Evolutionary conservation across 2,113 vertebrate species (phyloP).

Genomic region (Calypte anna): DNA sequence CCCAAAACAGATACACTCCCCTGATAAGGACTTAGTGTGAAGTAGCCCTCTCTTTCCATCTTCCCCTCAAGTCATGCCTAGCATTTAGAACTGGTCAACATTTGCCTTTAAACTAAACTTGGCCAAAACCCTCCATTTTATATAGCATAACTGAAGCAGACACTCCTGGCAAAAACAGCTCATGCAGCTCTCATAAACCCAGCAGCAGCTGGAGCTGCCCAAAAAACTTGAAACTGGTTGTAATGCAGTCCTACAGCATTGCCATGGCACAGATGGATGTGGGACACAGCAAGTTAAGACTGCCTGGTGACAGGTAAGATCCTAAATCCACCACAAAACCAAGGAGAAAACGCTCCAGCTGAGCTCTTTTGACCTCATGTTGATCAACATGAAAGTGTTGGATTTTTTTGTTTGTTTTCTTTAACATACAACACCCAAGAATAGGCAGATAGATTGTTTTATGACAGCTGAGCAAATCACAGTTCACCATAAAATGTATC

Average conservation of each 20-base stretch:
- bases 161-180: background rate
- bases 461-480: background rate
- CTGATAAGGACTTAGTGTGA: background rate
- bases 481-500: rapidly evolving
- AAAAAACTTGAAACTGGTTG: background rate
- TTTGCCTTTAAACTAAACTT: background rate
- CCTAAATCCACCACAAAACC: background rate
- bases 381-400: background rate
- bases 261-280: background rate
- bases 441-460: background rate
- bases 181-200: background rate
- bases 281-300: background rate
- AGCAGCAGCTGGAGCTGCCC: background rate
- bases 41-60: background rate
- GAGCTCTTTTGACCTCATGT: background rate
- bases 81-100: background rate
- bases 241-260: background rate
- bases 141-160: background rate
- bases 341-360: background rate
- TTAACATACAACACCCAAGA: background rate
- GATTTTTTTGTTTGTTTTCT: background rate
- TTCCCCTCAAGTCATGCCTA: background rate
- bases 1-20: background rate
- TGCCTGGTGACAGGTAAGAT: background rate
- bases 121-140: background rate